Base-by-base conservation (phyloP, 1,140 invertebrate species). In the Macrocentrus cingulum region DNA sequence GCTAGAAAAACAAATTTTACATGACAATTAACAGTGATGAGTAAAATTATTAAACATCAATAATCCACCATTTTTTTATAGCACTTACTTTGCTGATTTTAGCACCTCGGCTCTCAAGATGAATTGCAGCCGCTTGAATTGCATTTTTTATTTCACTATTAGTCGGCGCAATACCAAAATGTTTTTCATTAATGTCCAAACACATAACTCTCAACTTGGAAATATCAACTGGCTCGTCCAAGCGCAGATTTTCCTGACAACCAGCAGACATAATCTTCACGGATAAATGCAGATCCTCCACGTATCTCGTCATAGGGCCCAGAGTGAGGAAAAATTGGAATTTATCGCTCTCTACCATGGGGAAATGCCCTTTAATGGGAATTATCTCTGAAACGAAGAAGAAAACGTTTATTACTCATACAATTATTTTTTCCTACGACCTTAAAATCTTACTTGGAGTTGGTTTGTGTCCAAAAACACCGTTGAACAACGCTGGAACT, bases 401-500 rank as follows among this genome's bases (percentile, higher is more conserved):
- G n/a, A n/a, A n/a, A n/a, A n/a, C n/a, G n/a, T n/a, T n/a, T n/a
- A n/a, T n/a, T n/a, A n/a, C n/a, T n/a, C n/a, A n/a, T n/a, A n/a
- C n/a, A n/a, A n/a, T n/a, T n/a, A n/a, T n/a, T n/a, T n/a, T n/a
- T n/a, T n/a, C n/a, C n/a, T 29, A 29, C 1, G 52, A 52, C 22
- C 11, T 2, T 57, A 62, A n/a, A n/a, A n/a, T n/a, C n/a, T 70
- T 67, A 86, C 88, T 85, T 62, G 84, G 81, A 1, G 91, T 88
- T 13, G 92, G 87, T 69, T 94, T 95, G 71, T 94, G 91, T 19
- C 92, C 92, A 70, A 91, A 96, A 22, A 96, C 80, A 15, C 94
- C 94, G 76, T 88, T 91, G 68, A 91, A 94, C 32, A 90, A 82
- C 7, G 89, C 84, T 1, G 94, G 94, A 64, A 97, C 79, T 20